These are phyloP conservation scores for Drosophila recens DNA, from an alignment of 2,888 invertebrate genomes.

Conservation along the genomic window DNA sequence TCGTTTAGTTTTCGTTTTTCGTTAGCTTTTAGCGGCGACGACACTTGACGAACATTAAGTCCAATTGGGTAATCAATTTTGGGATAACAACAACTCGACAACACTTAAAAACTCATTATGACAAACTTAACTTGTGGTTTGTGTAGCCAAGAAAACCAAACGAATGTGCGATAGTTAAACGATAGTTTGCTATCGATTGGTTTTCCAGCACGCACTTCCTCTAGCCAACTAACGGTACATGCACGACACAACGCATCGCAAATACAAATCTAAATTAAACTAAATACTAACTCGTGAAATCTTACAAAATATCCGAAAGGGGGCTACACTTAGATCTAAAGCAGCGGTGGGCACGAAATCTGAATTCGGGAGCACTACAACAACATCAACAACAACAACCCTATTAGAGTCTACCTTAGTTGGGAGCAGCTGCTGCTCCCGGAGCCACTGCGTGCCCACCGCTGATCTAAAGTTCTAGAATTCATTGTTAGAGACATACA, in stretches of 20 bases:
- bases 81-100: conserved; percentile 69
- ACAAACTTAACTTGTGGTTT: conserved; percentile 8
- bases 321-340: conserved; percentile 13
- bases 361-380: too few relatives aligned
- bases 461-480: conserved; percentile 2
- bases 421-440: too few relatives aligned
- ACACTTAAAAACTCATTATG: conserved; percentile 49
- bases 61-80: conserved; percentile 57
- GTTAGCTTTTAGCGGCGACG: conserved; percentile 47
- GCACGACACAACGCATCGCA: conserved; percentile 13
- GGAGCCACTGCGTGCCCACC: too few relatives aligned
- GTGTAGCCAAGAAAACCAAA: background rate
- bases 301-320: background rate
- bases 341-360: too few relatives aligned
- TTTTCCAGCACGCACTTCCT: background rate
- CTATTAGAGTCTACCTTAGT: too few relatives aligned
- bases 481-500: conserved; percentile 29
- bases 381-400: too few relatives aligned
- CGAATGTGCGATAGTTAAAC: background rate
- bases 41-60: conserved; percentile 49
- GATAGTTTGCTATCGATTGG: conserved; percentile 1
- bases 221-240: conserved; percentile 22
- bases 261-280: conserved; percentile 11
- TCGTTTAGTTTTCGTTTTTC: conserved; percentile 1
- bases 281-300: background rate